Evolutionary conservation across 2,888 invertebrate genomes (phyloP).

Genomic region (Zygogramma bicolorata): DNA sequence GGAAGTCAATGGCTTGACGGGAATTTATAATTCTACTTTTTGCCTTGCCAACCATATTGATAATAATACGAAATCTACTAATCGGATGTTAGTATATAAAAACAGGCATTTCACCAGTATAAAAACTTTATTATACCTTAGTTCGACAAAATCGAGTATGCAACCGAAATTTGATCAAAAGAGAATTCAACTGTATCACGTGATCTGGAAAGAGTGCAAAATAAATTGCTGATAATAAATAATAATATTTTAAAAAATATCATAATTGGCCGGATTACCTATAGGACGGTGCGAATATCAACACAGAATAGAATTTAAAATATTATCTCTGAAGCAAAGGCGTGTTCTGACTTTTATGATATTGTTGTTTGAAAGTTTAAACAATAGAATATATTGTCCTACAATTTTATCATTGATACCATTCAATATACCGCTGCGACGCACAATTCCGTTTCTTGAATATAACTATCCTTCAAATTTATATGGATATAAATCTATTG

Average conservation of each 20-base stretch:
- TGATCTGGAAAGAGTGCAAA: too few relatives aligned
- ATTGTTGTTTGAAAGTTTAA: not conserved
- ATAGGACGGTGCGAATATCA: not conserved
- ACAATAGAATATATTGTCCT: not conserved
- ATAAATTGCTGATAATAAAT: not conserved
- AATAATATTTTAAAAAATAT: not conserved
- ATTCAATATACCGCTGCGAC: not conserved
- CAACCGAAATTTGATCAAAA: not conserved
- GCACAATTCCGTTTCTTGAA: not conserved
- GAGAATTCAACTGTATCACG: too few relatives aligned
- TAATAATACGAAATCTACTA: too few relatives aligned
- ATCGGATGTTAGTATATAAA: too few relatives aligned
- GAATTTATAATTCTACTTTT: not conserved
- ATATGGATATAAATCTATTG: not conserved
- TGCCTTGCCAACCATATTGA: too few relatives aligned
- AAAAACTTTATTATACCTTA: not conserved
- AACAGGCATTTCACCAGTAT: too few relatives aligned
- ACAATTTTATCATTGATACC: not conserved
- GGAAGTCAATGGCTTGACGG: not conserved
- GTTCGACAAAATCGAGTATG: not conserved
- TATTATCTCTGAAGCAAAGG: not conserved
- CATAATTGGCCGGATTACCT: not conserved
- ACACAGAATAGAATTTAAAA: not conserved
- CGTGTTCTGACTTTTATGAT: not conserved
- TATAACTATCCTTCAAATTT: not conserved